Conservation (phyloP, 1,140 invertebrate species). For the Apis dorsata region DNA sequence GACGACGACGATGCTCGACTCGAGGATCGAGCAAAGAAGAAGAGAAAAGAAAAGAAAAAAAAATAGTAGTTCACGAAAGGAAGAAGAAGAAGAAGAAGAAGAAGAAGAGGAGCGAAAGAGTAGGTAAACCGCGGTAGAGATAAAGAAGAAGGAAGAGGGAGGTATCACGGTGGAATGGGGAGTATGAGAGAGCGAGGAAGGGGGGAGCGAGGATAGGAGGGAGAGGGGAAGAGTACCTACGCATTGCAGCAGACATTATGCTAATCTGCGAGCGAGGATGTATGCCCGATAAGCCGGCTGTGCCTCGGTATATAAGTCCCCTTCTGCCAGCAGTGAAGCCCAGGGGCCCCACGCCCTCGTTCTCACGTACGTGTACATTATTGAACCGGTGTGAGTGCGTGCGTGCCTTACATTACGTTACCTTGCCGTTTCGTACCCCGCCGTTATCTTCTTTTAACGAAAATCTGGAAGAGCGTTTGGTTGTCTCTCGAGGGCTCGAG, state of each 20-base stretch:
- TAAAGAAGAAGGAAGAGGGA: slow-evolving; percentile 6
- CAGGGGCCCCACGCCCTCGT: slow-evolving; percentile 78
- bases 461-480: slow-evolving; percentile 63
- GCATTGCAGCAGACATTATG: slow-evolving; percentile 79
- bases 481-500: slow-evolving; percentile 42
- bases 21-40: slow-evolving; percentile 7
- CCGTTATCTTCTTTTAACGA: slow-evolving; percentile 62
- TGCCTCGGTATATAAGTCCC: slow-evolving; percentile 61
- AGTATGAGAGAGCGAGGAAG: neutral
- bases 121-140: neutral
- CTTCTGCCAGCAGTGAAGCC: slow-evolving; percentile 71
- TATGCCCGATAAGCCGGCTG: slow-evolving; percentile 78
- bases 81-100: neutral
- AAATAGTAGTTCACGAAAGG: neutral
- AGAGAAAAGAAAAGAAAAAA: neutral
- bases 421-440: slow-evolving; percentile 30
- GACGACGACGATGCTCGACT: slow-evolving; percentile 49
- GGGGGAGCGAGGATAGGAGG: slow-evolving; percentile 11
- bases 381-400: slow-evolving; percentile 43
- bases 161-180: neutral
- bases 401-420: slow-evolving; percentile 65
- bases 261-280: slow-evolving; percentile 79
- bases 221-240: slow-evolving; percentile 70
- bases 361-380: slow-evolving; percentile 70
- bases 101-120: neutral